Percentiles rank a stretch among this genome's conserved stretches.
Evolutionary conservation across 2,888 invertebrate species (phyloP).

Genomic region (Hirtodrosophila duncani): DNA sequence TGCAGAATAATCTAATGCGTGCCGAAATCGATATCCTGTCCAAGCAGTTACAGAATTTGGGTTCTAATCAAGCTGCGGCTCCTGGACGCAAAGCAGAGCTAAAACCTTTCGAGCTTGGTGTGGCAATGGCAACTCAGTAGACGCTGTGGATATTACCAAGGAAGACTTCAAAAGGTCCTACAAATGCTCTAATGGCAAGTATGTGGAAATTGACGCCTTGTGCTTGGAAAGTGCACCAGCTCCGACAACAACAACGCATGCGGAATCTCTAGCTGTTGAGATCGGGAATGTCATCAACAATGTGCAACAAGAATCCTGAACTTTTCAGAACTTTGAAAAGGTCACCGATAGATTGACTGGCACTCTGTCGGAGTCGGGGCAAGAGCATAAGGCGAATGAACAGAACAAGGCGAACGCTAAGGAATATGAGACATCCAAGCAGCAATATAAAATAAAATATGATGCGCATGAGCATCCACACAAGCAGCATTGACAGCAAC

Average conservation of each 20-base stretch:
- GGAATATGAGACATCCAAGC: no score
- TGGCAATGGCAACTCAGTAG: constrained; percentile 60
- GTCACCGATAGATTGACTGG: constrained; percentile 49
- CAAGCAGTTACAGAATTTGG: constrained; percentile 74
- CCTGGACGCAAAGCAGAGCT: no score
- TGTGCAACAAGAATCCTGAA: constrained; percentile 50
- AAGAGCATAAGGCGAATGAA: no score
- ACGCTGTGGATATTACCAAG: constrained; percentile 59
- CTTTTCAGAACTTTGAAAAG: constrained; percentile 55
- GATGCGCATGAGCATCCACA: constrained; percentile 21
- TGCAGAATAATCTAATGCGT: constrained; percentile 76
- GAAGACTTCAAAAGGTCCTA: constrained; percentile 61
- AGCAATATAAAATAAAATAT: constrained; percentile 27
- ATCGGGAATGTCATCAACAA: constrained; percentile 54
- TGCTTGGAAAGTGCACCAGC: constrained; percentile 69
- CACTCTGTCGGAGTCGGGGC: no score
- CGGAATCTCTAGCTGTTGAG: constrained; percentile 53
- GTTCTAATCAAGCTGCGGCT: constrained; percentile 28
- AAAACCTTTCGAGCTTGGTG: constrained; percentile 69
- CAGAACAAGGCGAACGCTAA: constrained; percentile 25
- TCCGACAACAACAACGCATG: no score
- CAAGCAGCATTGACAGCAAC: constrained; percentile 17
- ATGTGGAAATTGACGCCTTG: constrained; percentile 67
- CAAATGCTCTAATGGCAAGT: constrained; percentile 65
- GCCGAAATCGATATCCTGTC: constrained; percentile 75